Base-by-base conservation (phyloP, 2,113 vertebrate genomes). In the Theropithecus gelada region DNA sequence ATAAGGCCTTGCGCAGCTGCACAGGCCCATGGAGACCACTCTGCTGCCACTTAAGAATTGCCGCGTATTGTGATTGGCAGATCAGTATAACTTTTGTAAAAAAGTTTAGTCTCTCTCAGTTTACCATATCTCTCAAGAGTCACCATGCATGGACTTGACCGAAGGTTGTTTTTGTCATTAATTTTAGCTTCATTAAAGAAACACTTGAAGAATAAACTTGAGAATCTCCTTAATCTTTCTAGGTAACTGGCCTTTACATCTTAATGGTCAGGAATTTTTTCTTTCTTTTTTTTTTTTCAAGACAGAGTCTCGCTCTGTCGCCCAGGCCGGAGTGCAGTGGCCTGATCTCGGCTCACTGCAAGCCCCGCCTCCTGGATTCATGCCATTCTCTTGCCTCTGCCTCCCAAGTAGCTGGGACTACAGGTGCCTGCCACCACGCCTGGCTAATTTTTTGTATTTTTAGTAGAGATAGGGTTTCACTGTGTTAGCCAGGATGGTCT, bases 1-100 rank as follows among this genome's bases (percentile, higher is more conserved):
- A 4, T 4, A 6, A n/a, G 32, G 50, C 11, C 2, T 38, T 10
- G 0, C 3, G 32, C 40, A 38, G 0, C 43, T 8, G 30, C 12
- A 78, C 40, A 20, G 38, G 45, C 59, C 52, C 25, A 12, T 5
- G 32, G 83, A 16, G 52, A 11, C 0, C 6, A 8, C 45, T 43
- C 20, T 23, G 13, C 9, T 11, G 72, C 43, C 84, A 20, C 57
- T 48, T 48, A 43, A 2, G 25, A 66, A 23, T 16, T 11, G 16
- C 61, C 32, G n/a, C 45, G 25, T 7, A 40, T 4, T 22, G 16
- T 78, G 17, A 32, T 0, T 48, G 48, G 40, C 52, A 84, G 30
- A 32, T 94, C 22, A 57, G 79, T 8, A 23, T 57, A 68, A 3
- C 23, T 66, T 79, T 64, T 72, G 17, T 0, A 6, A 66, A 27